Evolutionary conservation across 2,113 vertebrate species (phyloP).

Genomic region (Perca flavescens): DNA sequence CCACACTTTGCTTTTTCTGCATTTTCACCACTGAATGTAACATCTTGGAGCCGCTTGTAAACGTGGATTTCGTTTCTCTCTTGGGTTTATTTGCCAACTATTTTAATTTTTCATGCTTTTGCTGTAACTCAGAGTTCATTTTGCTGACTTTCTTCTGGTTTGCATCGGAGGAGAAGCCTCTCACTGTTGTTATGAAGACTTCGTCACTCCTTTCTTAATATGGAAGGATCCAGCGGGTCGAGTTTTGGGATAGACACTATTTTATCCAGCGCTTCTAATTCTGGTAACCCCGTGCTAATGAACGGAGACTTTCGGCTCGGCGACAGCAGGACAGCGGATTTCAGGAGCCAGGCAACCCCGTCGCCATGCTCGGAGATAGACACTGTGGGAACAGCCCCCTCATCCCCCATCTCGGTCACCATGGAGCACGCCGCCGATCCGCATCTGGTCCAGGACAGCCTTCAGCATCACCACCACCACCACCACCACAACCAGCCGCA

Average conservation of each 20-base stretch:
- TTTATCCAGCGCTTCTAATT: conserved; percentile 89
- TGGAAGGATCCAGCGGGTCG: conserved; percentile 96
- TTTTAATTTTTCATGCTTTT: conserved; percentile 20
- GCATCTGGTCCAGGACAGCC: conserved; percentile 88
- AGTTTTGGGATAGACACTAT: conserved; percentile 99
- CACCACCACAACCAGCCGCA: conserved; percentile 87
- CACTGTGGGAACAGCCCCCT: conserved; percentile 93
- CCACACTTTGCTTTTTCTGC: conserved; percentile 64
- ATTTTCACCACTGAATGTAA: conserved; percentile 76
- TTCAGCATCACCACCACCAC: conserved; percentile 90
- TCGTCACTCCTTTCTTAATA: conserved; percentile 83
- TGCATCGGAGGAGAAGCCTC: conserved; percentile 47
- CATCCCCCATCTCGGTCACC: conserved; percentile 96
- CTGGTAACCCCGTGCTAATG: conserved; percentile 91
- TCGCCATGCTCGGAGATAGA: conserved; percentile 96
- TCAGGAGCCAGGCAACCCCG: conserved; percentile 91
- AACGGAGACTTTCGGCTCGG: conserved; percentile 94
- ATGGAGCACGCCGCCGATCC: conserved; percentile 90
- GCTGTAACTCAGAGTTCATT: conserved; percentile 24
- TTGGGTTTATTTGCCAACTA: conserved; percentile 54
- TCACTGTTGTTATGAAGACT: conserved; percentile 87
- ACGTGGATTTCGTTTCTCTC: conserved; percentile 65
- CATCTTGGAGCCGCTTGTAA: conserved; percentile 63
- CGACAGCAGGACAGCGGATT: conserved; percentile 92
- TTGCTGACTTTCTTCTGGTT: conserved; percentile 44